A percentile compares a stretch with the other conserved stretches of the same genome.
phyloP scores from a whole-genome alignment of 2,113 vertebrate genomes.

The Herpetotheres cachinnans region DNA sequence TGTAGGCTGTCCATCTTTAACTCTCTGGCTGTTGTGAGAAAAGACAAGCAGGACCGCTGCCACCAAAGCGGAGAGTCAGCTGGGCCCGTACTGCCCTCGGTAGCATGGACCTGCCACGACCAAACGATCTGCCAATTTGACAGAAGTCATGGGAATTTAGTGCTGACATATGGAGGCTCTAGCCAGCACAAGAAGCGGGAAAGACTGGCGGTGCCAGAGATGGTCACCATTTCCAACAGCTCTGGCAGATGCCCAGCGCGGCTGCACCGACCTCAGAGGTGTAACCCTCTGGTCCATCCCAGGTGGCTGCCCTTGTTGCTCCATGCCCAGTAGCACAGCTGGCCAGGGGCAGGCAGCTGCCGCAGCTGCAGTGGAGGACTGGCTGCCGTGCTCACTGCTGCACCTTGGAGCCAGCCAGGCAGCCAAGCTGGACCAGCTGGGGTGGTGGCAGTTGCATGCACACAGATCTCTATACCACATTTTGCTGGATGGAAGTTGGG shows the following conservation, averaged over 20 bases:
- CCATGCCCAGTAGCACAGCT: accelerated
- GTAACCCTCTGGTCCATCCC: too few relatives aligned
- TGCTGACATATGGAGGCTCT: too few relatives aligned
- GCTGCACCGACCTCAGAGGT: too few relatives aligned
- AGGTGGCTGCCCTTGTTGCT: accelerated
- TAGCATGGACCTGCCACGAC: accelerated
- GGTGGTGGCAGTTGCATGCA: accelerated
- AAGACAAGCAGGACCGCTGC: background rate
- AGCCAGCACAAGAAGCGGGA: background rate
- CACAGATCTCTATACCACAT: accelerated
- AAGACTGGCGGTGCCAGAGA: accelerated
- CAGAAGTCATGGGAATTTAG: accelerated
- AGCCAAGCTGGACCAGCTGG: accelerated
- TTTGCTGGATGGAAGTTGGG: background rate
- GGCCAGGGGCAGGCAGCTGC: accelerated
- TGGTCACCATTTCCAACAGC: background rate
- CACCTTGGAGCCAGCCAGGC: accelerated
- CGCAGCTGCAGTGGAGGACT: accelerated
- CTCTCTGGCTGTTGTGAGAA: accelerated
- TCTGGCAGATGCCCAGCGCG: accelerated
- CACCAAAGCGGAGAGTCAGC: accelerated
- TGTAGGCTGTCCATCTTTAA: accelerated
- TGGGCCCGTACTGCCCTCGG: accelerated
- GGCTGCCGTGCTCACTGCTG: accelerated
- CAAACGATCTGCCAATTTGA: background rate